These are phyloP conservation scores for Ellobius talpinus DNA, from an alignment of 2,113 vertebrate genomes.

Conservation along the genomic window DNA sequence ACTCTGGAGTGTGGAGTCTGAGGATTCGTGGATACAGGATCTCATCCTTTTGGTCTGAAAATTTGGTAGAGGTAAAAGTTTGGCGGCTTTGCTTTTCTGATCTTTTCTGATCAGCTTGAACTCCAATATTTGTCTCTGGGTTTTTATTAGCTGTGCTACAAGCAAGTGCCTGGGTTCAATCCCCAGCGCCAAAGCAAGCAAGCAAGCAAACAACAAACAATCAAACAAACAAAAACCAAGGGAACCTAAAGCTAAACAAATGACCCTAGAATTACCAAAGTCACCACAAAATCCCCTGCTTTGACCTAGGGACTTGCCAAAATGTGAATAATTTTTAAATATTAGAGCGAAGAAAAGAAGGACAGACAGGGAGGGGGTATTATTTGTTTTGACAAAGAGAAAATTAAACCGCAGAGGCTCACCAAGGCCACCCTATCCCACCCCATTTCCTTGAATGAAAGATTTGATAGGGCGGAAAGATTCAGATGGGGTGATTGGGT, in stretches of 20 bases:
- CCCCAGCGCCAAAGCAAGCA: background rate
- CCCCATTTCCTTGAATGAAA: background rate
- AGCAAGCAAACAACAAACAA: no score
- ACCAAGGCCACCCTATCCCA: background rate
- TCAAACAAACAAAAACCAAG: background rate
- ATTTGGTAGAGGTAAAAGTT: no score
- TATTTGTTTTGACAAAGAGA: background rate
- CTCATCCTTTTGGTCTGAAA: no score
- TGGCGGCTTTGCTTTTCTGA: no score
- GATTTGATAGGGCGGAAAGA: background rate
- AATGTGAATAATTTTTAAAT: background rate
- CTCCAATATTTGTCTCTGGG: no score
- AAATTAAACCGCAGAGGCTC: constrained; percentile 10
- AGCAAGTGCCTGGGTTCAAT: background rate
- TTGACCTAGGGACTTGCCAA: background rate
- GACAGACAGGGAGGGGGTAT: background rate
- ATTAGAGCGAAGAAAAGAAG: background rate
- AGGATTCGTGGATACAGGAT: no score
- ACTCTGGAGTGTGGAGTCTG: no score
- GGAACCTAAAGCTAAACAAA: background rate
- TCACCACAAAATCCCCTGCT: background rate
- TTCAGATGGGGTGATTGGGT: background rate
- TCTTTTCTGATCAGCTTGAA: no score
- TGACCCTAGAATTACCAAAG: background rate
- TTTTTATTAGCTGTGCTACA: no score